Base-by-base conservation (phyloP, 2,888 invertebrate genomes). In the Drosophila peninsularis region DNA sequence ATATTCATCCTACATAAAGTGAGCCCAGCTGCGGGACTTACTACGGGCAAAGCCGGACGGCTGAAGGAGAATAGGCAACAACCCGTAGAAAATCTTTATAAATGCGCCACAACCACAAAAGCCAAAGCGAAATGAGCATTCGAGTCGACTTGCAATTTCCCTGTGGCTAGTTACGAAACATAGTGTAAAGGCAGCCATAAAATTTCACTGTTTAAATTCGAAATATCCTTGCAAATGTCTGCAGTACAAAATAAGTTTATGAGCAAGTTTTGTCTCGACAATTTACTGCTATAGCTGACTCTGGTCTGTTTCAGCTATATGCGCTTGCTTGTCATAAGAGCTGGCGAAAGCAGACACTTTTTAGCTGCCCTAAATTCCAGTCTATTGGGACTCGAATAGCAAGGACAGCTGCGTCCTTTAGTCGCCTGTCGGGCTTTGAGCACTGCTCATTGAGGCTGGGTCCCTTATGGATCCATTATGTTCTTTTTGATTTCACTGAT, bases 11-110 rank as follows among this genome's bases (percentile, higher is more conserved):
- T 39, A 50, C 56, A 56, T 56, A 65, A 52, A 67, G 34, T 52
- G 50, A 52, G 65, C 56, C 55, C 52, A 57, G 71, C 65, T 56
- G 70, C 17, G 17, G 47, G 62, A 52, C 68, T 68, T 72, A 72
- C 62, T 53, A 45, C 52, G 47, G 45, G 32, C 61, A 49, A 66
- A 55, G 53, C 45, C 32, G 47, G 37, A 44, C 14, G 30, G 27
- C 39, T 49, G 30, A 56, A 54, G 47, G 34, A 14, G 11, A 30
- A 39, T 19, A 30, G 47, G 21, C 21, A 49, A 44, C 39, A 27
- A 34, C 14, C 54, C 27, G 19, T 3, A 58, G 61, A 44, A 70
- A 63, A 73, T 63, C 73, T 52, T 70, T 55, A 70, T 49, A 64
- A 73, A 77, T 73, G 66, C 61, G 42, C 42, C 45, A 14, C 52